Conservation (phyloP, 2,888 invertebrate species). For the Sepiola atlantica region DNA sequence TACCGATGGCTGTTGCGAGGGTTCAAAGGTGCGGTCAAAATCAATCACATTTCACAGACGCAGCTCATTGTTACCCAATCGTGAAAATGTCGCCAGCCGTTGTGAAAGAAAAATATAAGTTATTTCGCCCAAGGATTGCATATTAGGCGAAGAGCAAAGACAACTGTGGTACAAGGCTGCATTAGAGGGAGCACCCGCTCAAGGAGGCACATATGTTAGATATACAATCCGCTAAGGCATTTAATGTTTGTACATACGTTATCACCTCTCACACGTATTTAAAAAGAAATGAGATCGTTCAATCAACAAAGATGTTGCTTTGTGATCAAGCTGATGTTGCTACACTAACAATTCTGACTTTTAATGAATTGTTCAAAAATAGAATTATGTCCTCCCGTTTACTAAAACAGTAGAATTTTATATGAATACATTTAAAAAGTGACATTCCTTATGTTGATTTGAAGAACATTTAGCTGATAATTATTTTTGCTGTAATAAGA, state of each 20-base stretch:
- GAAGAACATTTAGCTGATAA: too few relatives aligned
- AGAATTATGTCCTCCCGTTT: too few relatives aligned
- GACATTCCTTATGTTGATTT: too few relatives aligned
- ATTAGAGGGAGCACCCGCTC: background rate
- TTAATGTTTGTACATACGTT: background rate
- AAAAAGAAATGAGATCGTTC: too few relatives aligned
- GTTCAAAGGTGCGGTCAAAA: background rate
- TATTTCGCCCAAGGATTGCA: constrained; percentile 7
- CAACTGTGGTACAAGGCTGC: background rate
- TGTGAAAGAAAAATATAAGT: background rate
- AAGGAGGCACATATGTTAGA: background rate
- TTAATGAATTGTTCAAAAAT: too few relatives aligned
- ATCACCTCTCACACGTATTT: too few relatives aligned
- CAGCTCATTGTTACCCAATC: background rate
- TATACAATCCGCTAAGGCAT: background rate
- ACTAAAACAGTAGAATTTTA: too few relatives aligned
- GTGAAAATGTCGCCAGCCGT: constrained; percentile 14
- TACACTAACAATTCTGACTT: too few relatives aligned
- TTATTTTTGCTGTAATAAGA: too few relatives aligned
- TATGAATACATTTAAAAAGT: too few relatives aligned
- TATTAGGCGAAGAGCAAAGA: background rate
- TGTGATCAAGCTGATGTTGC: too few relatives aligned
- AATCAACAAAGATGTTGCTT: too few relatives aligned
- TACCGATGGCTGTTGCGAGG: background rate
- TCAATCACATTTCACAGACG: background rate